Conservation (phyloP, 2,888 invertebrate genomes). For the Deroplatys truncata region DNA sequence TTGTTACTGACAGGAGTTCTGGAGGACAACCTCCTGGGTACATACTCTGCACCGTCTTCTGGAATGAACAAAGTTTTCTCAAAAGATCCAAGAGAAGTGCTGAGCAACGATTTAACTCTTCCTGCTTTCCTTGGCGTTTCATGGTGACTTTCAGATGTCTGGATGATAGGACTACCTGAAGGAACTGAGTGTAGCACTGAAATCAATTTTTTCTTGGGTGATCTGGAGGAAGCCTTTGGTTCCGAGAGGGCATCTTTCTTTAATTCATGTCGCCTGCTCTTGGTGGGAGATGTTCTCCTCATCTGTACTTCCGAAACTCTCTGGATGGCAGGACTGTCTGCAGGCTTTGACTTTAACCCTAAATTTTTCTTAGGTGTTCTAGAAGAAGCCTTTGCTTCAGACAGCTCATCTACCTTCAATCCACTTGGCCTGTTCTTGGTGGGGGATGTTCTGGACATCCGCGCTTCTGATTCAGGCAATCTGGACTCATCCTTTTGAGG, state of each 20-base stretch:
- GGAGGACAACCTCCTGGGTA: neutral
- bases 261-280: neutral
- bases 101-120: neutral
- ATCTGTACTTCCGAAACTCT: too few relatives aligned
- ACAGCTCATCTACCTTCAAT: neutral
- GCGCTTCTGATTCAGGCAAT: neutral
- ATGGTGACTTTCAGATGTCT: neutral
- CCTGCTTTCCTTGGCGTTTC: neutral
- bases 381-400: neutral
- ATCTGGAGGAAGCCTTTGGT: too few relatives aligned
- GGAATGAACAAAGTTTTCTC: neutral
- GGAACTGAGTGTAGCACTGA: too few relatives aligned
- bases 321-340: too few relatives aligned
- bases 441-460: neutral
- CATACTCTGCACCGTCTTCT: neutral
- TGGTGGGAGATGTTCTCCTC: neutral
- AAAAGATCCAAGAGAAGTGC: neutral
- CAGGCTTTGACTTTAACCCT: too few relatives aligned
- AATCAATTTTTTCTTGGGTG: too few relatives aligned
- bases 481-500: neutral
- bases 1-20: neutral
- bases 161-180: neutral
- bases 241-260: too few relatives aligned
- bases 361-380: too few relatives aligned
- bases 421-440: neutral